Evolutionary conservation across 1,140 invertebrate species (phyloP).

Genomic region (Eupeodes corollae): DNA sequence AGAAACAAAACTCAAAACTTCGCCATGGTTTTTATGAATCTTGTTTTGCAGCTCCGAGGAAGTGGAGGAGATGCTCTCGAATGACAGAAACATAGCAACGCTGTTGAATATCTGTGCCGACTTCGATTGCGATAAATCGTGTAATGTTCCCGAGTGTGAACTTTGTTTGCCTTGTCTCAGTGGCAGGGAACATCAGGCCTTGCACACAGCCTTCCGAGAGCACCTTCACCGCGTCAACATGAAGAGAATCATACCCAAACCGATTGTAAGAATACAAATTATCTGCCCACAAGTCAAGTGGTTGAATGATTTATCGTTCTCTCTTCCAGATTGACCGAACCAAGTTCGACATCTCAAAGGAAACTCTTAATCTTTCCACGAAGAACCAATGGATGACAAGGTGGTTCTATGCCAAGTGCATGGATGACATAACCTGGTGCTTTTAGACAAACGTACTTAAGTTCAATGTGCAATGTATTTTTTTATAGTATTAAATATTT

Average conservation of each 20-base stretch:
- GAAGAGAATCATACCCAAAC: conserved; percentile 66
- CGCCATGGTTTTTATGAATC: conserved; percentile 4
- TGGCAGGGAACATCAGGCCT: conserved; percentile 40
- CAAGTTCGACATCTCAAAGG: conserved; percentile 12
- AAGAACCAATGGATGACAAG: conserved; percentile 21
- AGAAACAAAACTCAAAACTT: not conserved
- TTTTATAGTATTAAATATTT: too few species aligned
- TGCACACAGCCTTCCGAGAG: conserved; percentile 64
- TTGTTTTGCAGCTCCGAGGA: conserved; percentile 34
- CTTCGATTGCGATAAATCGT: conserved; percentile 48
- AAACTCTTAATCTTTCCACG: conserved; percentile 16
- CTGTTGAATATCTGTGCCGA: conserved; percentile 57
- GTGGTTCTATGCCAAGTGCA: conserved; percentile 31
- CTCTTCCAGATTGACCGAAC: conserved; percentile 12
- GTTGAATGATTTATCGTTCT: not conserved
- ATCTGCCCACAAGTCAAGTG: not conserved
- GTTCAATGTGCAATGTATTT: too few species aligned
- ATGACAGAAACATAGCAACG: conserved; percentile 69
- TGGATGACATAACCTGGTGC: conserved; percentile 26
- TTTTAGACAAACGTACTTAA: not conserved
- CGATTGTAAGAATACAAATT: conserved; percentile 47
- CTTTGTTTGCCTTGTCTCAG: conserved; percentile 69
- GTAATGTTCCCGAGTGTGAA: conserved; percentile 55
- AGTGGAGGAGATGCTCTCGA: conserved; percentile 55
- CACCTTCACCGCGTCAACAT: conserved; percentile 67